phyloP scores from a whole-genome alignment of 2,888 invertebrate species.

The Dryadula phaetusa region DNA sequence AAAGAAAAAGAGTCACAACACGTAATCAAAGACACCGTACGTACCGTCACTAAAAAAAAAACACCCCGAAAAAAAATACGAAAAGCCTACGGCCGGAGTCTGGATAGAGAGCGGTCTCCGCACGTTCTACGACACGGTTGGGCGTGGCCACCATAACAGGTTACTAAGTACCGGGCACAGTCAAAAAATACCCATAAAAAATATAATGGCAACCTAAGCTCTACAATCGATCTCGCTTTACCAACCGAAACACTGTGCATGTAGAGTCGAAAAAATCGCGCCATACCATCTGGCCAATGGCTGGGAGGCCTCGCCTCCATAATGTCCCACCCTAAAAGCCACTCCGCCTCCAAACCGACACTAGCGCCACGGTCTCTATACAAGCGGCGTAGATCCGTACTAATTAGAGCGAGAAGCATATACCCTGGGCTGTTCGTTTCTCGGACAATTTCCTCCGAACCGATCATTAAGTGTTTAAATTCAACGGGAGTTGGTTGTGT shows the following conservation, averaged over 20 bases:
- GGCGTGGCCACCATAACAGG: conserved; percentile 80
- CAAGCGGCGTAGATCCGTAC: conserved; percentile 68
- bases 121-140: conserved; percentile 68
- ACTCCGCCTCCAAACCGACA: conserved; percentile 60
- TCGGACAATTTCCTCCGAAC: conserved; percentile 84
- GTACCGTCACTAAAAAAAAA: conserved; percentile 70
- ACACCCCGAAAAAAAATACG: conserved; percentile 68
- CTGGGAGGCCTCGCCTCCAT: conserved; percentile 56
- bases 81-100: conserved; percentile 72
- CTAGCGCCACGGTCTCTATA: conserved; percentile 72
- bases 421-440: conserved; percentile 78
- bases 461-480: conserved; percentile 85
- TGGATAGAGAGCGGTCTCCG: conserved; percentile 74
- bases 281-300: conserved; percentile 66
- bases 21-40: conserved; percentile 71
- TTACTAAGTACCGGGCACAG: conserved; percentile 77
- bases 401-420: conserved; percentile 73
- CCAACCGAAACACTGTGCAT: conserved; percentile 77
- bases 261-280: conserved; percentile 77
- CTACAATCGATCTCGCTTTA: conserved; percentile 77
- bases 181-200: conserved; percentile 84
- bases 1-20: conserved; percentile 59
- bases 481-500: conserved; percentile 84
- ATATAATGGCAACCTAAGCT: conserved; percentile 80
- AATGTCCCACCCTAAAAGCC: conserved; percentile 60